Evolutionary conservation across 2,797 vertebrate species (phyloP).

Genomic region (Chiroxiphia lanceolata): DNA sequence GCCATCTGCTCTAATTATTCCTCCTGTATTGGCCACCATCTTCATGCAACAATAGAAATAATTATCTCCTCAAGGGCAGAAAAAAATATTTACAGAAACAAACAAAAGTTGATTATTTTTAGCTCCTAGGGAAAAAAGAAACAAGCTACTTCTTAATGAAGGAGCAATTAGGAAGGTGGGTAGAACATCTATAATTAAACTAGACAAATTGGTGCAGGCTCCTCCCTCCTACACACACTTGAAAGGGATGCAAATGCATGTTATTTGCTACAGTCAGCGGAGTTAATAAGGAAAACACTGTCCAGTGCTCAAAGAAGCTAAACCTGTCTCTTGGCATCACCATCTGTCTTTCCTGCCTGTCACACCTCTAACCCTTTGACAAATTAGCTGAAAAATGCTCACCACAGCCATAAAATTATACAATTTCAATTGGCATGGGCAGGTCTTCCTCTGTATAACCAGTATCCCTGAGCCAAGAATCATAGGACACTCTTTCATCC

Average conservation of each 20-base stretch:
- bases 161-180: slow-evolving; percentile 74
- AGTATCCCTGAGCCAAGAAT: background rate
- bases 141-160: slow-evolving; percentile 69
- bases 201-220: slow-evolving; percentile 64
- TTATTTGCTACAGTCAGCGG: background rate
- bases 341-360: background rate
- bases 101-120: slow-evolving; percentile 81
- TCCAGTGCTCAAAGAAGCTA: background rate
- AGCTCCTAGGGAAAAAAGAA: slow-evolving; percentile 70
- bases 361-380: background rate
- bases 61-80: slow-evolving; percentile 78
- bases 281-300: background rate
- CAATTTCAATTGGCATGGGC: background rate
- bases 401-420: background rate
- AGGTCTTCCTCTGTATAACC: background rate
- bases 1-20: slow-evolving; percentile 80
- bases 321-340: background rate
- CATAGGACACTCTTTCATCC: background rate
- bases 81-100: slow-evolving; percentile 71
- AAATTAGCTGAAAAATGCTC: background rate
- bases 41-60: slow-evolving; percentile 78
- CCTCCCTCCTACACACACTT: background rate
- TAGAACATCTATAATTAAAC: slow-evolving; percentile 67
- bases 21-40: slow-evolving; percentile 76
- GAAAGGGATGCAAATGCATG: background rate